Conservation (phyloP, 2,797 vertebrate genomes). For the Craterocephalus amniculus region DNA sequence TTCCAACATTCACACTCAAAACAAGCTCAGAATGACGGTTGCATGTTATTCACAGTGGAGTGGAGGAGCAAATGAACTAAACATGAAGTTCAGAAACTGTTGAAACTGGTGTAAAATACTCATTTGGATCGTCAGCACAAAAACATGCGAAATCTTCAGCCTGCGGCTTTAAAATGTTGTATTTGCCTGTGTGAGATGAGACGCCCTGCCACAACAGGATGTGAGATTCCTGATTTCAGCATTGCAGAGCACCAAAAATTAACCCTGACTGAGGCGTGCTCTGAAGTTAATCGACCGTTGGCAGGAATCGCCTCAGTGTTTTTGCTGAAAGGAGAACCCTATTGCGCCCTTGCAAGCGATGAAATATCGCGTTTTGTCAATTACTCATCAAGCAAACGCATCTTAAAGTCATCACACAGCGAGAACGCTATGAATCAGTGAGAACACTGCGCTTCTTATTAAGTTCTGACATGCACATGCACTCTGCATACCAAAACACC, state of each 20-base stretch:
- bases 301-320: background rate
- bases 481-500: slow-evolving; percentile 49
- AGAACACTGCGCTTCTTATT: background rate
- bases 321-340: slow-evolving; percentile 1
- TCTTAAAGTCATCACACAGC: slow-evolving; percentile 19
- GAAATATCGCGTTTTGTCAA: slow-evolving; percentile 3
- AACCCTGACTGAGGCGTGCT: too few species aligned
- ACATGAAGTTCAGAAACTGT: slow-evolving; percentile 8
- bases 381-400: slow-evolving; percentile 10
- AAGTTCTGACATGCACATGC: slow-evolving; percentile 1
- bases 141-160: background rate
- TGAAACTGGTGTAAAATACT: background rate
- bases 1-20: slow-evolving; percentile 17
- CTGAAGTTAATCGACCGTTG: background rate
- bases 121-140: background rate
- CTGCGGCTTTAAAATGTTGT: background rate
- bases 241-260: slow-evolving; percentile 4
- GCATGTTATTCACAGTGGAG: slow-evolving; percentile 17
- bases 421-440: too few species aligned
- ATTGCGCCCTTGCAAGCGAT: slow-evolving; percentile 1
- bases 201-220: slow-evolving; percentile 58
- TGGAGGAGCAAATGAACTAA: slow-evolving; percentile 47
- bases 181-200: background rate
- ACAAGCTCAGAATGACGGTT: slow-evolving; percentile 26
- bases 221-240: slow-evolving; percentile 48